Conservation (phyloP, 2,797 vertebrate genomes). For the Glyptemys insculpta region DNA sequence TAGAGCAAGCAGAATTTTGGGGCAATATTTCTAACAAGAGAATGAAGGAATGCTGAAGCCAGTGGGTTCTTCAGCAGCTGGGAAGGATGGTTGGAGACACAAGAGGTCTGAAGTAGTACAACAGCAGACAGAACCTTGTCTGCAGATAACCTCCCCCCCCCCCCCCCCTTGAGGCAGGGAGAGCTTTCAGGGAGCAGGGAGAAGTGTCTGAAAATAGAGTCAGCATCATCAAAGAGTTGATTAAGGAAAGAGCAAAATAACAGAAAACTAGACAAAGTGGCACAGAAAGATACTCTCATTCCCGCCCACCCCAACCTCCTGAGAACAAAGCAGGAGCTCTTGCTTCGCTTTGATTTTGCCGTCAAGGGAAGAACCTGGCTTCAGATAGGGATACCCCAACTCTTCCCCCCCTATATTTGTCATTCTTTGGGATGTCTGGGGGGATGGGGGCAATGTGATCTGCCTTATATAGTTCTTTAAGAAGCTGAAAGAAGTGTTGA, state of each 20-base stretch:
- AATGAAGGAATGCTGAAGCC: not conserved
- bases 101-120: not conserved
- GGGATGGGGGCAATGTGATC: not conserved
- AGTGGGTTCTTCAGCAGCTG: not conserved
- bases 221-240: too few relatives aligned
- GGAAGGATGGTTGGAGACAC: not conserved
- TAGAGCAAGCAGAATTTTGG: not conserved
- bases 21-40: not conserved
- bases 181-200: not conserved
- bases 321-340: not conserved
- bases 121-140: not conserved
- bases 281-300: not conserved
- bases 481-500: conserved; percentile 7
- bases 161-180: not conserved
- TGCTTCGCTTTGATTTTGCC: not conserved
- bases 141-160: not conserved
- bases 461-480: not conserved
- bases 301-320: fast-evolving
- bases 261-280: not conserved
- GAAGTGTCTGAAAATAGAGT: too few relatives aligned
- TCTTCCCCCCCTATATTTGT: conserved; percentile 34
- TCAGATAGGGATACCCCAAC: conserved; percentile 40
- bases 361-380: not conserved
- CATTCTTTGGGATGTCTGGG: conserved; percentile 11
- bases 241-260: too few relatives aligned